phyloP scores from a whole-genome alignment of 1,140 invertebrate species.

The Cotesia glomerata region DNA sequence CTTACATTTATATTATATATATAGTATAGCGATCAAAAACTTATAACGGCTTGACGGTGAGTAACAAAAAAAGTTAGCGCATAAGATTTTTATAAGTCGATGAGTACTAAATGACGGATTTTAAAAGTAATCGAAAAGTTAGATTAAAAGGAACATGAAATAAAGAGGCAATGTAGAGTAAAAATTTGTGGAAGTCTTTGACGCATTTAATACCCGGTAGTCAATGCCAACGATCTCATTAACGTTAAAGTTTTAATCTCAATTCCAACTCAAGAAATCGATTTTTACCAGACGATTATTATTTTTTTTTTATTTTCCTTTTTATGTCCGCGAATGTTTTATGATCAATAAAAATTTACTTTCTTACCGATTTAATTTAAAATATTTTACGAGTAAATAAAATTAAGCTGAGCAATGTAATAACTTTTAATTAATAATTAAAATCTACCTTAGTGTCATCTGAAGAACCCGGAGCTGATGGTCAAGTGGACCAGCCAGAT shows the following conservation, averaged over 20 bases:
- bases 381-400: neutral
- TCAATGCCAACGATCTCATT: neutral
- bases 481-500: slow-evolving; percentile 61
- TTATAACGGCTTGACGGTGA: neutral
- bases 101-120: neutral
- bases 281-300: neutral
- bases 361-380: no score
- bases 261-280: neutral
- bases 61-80: neutral
- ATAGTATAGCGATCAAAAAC: no score
- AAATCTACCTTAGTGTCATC: slow-evolving; percentile 61
- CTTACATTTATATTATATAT: no score
- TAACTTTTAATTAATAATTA: neutral
- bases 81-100: neutral
- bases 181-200: neutral
- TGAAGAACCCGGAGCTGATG: slow-evolving; percentile 60
- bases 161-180: neutral
- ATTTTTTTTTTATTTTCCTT: slow-evolving; percentile 35
- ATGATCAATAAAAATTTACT: no score
- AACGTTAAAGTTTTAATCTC: neutral
- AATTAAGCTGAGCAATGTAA: neutral
- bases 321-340: neutral
- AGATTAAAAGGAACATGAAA: neutral
- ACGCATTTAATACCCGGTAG: neutral
- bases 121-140: slow-evolving; percentile 4